Conservation (phyloP, 2,797 vertebrate species). For the Rhabdomys pumilio region DNA sequence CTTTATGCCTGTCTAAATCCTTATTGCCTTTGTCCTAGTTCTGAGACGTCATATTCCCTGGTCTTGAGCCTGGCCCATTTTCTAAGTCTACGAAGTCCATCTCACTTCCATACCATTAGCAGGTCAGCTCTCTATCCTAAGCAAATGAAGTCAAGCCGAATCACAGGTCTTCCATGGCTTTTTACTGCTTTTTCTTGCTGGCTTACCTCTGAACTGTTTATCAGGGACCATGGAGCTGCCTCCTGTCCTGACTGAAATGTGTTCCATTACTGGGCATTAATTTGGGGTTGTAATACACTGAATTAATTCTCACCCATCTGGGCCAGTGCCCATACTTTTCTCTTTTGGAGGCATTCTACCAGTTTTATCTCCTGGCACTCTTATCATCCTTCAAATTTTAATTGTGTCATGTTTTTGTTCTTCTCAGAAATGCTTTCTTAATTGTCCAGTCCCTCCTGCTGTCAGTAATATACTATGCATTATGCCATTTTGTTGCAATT, state of each 20-base stretch:
- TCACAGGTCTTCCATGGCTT: neutral
- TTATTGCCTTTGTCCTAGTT: neutral
- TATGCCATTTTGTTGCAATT: constrained; percentile 12
- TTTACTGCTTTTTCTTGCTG: neutral
- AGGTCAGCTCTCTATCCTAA: neutral
- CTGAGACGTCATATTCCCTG: neutral
- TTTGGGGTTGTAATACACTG: neutral
- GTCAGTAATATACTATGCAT: neutral
- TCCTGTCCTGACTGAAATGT: neutral
- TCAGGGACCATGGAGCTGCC: neutral
- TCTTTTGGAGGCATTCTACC: neutral
- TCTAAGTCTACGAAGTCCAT: neutral
- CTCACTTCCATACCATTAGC: neutral
- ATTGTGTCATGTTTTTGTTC: constrained; percentile 35
- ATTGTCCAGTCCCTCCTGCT: neutral
- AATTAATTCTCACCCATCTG: constrained; percentile 12
- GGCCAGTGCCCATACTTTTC: neutral
- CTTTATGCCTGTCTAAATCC: neutral
- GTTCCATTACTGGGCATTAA: neutral
- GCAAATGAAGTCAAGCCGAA: neutral
- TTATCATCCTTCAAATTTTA: constrained; percentile 40
- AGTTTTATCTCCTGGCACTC: neutral
- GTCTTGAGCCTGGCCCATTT: constrained; percentile 1
- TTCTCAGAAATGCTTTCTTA: constrained; percentile 20
- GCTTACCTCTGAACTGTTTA: neutral